These are phyloP conservation scores for Heliconius ismenius DNA, from an alignment of 2,888 invertebrate genomes.

Conservation along the genomic window DNA sequence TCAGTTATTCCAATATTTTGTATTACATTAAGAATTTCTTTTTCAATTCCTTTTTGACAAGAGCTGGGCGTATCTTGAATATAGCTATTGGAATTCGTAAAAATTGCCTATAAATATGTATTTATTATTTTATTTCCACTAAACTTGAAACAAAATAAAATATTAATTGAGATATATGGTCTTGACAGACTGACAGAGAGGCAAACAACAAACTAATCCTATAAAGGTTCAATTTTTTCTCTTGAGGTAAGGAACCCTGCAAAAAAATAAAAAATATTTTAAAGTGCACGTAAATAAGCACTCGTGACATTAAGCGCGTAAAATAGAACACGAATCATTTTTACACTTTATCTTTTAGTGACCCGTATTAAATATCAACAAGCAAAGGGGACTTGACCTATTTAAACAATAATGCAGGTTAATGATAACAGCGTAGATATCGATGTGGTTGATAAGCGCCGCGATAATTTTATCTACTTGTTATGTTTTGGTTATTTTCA, in stretches of 20 bases:
- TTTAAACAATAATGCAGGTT: constrained; percentile 23
- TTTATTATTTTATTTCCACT: neutral
- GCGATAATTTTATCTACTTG: constrained; percentile 6
- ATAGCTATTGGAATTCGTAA: constrained; percentile 55
- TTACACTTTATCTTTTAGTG: constrained; percentile 13
- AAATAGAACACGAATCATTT: neutral
- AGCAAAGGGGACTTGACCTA: constrained; percentile 26
- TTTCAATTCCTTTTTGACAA: constrained; percentile 55
- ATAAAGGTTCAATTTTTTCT: neutral
- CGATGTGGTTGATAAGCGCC: constrained; percentile 11
- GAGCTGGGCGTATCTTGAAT: constrained; percentile 44
- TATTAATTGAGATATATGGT: no score
- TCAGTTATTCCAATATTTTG: constrained; percentile 59
- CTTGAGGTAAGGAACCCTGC: neutral
- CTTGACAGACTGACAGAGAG: no score
- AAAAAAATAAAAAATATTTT: neutral
- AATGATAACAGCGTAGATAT: constrained; percentile 21
- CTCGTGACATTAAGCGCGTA: neutral
- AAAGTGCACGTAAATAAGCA: neutral
- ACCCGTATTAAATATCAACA: constrained; percentile 19
- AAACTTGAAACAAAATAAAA: no score
- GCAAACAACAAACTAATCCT: no score
- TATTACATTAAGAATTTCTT: constrained; percentile 61
- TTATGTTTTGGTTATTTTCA: neutral
- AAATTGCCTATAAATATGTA: constrained; percentile 15